A percentile compares a stretch with the other conserved stretches of the same genome.
Conservation (phyloP, 2,888 invertebrate species). For the Lycocerus yunnanus region DNA sequence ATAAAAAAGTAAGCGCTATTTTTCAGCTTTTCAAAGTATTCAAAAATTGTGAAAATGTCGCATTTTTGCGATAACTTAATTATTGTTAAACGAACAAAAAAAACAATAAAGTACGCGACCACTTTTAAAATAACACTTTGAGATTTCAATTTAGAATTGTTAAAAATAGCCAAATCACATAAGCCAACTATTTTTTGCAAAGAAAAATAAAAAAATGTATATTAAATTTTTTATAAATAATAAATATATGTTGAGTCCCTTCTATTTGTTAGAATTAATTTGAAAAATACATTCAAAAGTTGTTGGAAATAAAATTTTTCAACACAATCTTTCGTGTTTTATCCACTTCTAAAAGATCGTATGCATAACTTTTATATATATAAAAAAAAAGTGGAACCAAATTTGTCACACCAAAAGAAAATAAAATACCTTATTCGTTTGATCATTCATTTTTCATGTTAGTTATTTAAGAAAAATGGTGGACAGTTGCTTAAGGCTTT, state of each 20-base stretch:
- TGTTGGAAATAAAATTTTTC: not conserved
- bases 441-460: constrained; percentile 6
- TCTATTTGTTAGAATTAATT: not conserved
- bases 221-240: not conserved
- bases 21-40: not conserved
- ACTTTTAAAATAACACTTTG: not conserved
- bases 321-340: not conserved
- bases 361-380: not conserved
- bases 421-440: not conserved
- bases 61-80: not conserved
- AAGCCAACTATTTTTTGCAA: not conserved
- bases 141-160: not conserved
- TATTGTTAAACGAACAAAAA: not conserved
- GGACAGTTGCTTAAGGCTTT: constrained; percentile 20
- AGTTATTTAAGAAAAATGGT: constrained; percentile 12
- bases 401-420: constrained; percentile 7
- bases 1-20: not conserved
- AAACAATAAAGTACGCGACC: not conserved
- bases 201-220: not conserved
- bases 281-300: not conserved
- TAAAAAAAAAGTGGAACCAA: constrained; percentile 10
- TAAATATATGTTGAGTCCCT: not conserved
- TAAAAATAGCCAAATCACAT: not conserved
- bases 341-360: not conserved
- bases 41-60: not conserved